phyloP scores from a whole-genome alignment of 2,797 vertebrate species.

The Hozukius guyotensis region DNA sequence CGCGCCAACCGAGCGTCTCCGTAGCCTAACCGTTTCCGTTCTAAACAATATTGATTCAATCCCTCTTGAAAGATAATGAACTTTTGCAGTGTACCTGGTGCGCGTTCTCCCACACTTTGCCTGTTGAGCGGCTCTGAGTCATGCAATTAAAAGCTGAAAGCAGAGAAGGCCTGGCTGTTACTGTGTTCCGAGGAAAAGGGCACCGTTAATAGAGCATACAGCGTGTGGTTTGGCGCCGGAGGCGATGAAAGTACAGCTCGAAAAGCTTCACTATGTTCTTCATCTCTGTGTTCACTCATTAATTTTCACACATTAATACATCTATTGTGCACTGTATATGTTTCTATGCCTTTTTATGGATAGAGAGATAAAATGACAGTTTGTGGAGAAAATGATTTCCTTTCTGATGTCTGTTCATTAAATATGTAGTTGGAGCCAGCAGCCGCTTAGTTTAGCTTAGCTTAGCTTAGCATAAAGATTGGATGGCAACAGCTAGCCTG shows the following conservation, averaged over 20 bases:
- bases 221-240: constrained; percentile 31
- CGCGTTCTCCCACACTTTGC: constrained; percentile 51
- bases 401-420: background rate
- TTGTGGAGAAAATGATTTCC: background rate
- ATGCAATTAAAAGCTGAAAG: constrained; percentile 68
- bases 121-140: constrained; percentile 53
- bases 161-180: constrained; percentile 23
- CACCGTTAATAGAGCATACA: constrained; percentile 53
- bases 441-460: background rate
- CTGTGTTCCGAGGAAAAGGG: constrained; percentile 54
- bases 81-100: constrained; percentile 20
- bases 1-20: background rate
- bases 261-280: constrained; percentile 34
- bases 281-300: constrained; percentile 36
- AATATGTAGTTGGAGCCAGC: background rate
- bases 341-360: too few species aligned
- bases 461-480: background rate
- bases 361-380: too few species aligned
- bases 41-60: constrained; percentile 27
- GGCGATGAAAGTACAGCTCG: constrained; percentile 26
- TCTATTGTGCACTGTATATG: background rate
- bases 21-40: background rate
- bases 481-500: background rate
- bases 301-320: constrained; percentile 29
- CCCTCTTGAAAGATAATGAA: constrained; percentile 47